Evolutionary conservation across 2,797 vertebrate genomes (phyloP), one percentile per base, ranked within the genome.

Genomic region (Pseudochirops corinnae): DNA sequence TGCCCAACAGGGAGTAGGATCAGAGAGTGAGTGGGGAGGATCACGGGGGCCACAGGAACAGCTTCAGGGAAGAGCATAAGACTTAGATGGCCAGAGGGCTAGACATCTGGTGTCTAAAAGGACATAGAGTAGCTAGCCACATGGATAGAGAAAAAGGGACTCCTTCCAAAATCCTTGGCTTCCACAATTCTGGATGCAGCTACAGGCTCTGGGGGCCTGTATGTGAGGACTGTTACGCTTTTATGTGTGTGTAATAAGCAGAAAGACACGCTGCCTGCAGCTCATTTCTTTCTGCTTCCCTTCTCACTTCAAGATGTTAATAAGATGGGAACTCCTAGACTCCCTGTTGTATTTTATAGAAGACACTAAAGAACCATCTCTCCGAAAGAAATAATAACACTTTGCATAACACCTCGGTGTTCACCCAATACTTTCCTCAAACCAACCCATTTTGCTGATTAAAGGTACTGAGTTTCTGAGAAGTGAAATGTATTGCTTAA

Each of bases 1-100:
- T 33, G 53, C 29, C 52, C 55, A 96, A 56, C 0, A 90, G n/a
- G 39, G 53, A 96, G 92, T 93, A 92, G 50, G 93, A 93, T 92
- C 31, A 55, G 67, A 93, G 87, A 39, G 4, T 92, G 31, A 91
- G 24, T 53, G 31, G 46, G 91, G 50, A 91, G 67, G 92, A 97
- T 96, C 92, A 52, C 0, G 90, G 67, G 9, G 50, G n/a, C 29
- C 26, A 16, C 9, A 24, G n/a, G 92, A 95, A 93, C 5, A 55
- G 90, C 95, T 94, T 74, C 60, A 55, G 92, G 94, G 90, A 95
- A 93, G 56, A 93, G 46, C 56, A 67, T 90, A 93, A 90, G 14
- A 29, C 28, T 91, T 50, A 91, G 18, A 46, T 1, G 56, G 90
- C 95, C 67, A 52, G 87, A 67, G 90, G 90, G 28, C 12, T 5